Evolutionary conservation across 2,888 invertebrate species (phyloP).

Genomic region (Scaptomyza reducta): DNA sequence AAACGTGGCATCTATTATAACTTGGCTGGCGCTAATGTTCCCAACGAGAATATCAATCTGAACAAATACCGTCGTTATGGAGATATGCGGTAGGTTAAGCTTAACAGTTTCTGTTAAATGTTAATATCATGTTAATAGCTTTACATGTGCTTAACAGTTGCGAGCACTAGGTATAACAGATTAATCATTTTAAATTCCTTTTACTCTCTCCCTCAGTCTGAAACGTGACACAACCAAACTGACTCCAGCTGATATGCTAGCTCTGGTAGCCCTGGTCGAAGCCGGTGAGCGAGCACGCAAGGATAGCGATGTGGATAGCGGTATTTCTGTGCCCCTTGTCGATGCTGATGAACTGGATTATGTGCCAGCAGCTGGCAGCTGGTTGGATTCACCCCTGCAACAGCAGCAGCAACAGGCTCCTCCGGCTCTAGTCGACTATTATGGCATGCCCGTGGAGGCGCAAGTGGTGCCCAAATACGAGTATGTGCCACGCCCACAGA

Average conservation of each 20-base stretch:
- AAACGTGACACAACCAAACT: conserved; percentile 83
- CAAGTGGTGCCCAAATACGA: conserved; percentile 82
- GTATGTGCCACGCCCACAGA: conserved; percentile 79
- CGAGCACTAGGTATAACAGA: not conserved
- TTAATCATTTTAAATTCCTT: not conserved
- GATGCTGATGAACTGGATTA: conserved; percentile 68
- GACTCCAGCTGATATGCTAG: conserved; percentile 84
- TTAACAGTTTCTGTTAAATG: not conserved
- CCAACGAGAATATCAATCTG: conserved; percentile 60
- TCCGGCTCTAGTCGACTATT: conserved; percentile 81
- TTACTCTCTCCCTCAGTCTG: conserved; percentile 61
- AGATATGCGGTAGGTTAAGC: conserved; percentile 81
- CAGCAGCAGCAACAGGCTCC: conserved; percentile 33
- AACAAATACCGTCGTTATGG: conserved; percentile 79
- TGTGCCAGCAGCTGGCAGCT: conserved; percentile 66
- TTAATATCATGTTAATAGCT: not conserved
- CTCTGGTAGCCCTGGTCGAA: conserved; percentile 83
- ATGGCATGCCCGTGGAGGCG: conserved; percentile 81
- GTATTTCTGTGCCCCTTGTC: conserved; percentile 58
- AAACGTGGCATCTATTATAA: conserved; percentile 80
- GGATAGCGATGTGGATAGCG: conserved; percentile 75
- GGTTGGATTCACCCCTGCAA: conserved; percentile 73
- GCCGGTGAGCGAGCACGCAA: conserved; percentile 83
- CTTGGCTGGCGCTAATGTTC: conserved; percentile 39
- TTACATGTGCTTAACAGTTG: not conserved